A percentile compares a stretch with the other conserved stretches of the same genome.
These are phyloP conservation scores for Penaeus vannamei DNA, from an alignment of 1,140 invertebrate genomes.

Conservation along the genomic window DNA sequence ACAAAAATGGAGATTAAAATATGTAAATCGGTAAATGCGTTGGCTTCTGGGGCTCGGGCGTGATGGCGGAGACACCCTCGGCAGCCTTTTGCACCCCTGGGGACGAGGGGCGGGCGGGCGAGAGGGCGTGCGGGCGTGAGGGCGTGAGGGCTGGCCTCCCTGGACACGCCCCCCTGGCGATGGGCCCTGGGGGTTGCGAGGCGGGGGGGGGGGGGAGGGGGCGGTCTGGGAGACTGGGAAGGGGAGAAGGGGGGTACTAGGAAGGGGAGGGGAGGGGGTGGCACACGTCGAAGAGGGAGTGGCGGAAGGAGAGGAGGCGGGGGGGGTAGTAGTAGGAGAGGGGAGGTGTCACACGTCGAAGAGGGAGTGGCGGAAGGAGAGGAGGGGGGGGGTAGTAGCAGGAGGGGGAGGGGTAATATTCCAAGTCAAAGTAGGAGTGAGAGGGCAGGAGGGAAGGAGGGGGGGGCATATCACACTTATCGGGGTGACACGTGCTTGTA, in stretches of 20 bases:
- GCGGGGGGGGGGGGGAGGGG: not conserved
- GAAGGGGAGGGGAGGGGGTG: not conserved
- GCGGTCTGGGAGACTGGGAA: no score
- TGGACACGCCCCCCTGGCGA: no score
- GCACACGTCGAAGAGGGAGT: not conserved
- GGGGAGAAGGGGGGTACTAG: no score
- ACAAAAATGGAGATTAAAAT: slow-evolving; percentile 61
- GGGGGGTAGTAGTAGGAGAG: not conserved
- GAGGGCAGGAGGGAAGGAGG: not conserved
- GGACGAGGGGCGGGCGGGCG: slow-evolving; percentile 19
- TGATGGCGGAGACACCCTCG: no score
- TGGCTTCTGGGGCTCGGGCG: slow-evolving; percentile 33
- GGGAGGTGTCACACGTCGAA: not conserved
- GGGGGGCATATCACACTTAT: not conserved
- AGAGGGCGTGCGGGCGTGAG: slow-evolving; percentile 12
- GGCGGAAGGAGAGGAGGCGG: not conserved
- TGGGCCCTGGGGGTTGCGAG: no score
- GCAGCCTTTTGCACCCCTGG: not conserved
- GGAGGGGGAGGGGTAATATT: not conserved
- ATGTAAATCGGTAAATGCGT: slow-evolving; percentile 54
- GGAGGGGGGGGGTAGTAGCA: not conserved
- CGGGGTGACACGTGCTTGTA: no score
- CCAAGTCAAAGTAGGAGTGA: not conserved
- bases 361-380: not conserved
- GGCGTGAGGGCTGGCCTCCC: not conserved